Percentiles rank a stretch among this genome's conserved stretches.
Conservation (phyloP, 2,888 invertebrate genomes). For the Hipparchia sbordonii region DNA sequence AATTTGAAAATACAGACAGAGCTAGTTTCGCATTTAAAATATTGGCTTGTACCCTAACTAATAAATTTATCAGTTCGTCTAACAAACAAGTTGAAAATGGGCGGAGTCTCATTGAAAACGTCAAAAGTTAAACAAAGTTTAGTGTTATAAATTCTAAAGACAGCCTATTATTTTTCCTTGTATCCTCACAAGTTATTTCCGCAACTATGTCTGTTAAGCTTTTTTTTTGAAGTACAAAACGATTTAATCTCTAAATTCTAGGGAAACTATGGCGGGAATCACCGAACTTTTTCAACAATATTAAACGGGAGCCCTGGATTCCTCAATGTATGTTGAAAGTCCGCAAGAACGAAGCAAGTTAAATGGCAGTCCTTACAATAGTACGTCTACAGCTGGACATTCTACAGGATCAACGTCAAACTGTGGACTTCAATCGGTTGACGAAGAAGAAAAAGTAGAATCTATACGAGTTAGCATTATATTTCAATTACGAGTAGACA, state of each 20-base stretch:
- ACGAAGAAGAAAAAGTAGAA: too few species aligned
- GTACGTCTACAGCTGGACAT: too few species aligned
- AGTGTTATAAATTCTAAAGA: slow-evolving; percentile 43
- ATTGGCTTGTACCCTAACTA: not conserved
- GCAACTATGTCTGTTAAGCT: not conserved
- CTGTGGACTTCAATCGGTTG: too few species aligned
- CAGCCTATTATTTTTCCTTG: slow-evolving; percentile 41
- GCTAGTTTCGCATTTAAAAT: not conserved
- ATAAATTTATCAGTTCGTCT: slow-evolving; percentile 1
- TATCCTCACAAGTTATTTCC: slow-evolving; percentile 14
- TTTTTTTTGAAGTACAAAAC: not conserved
- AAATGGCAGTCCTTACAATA: too few species aligned
- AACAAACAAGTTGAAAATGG: slow-evolving; percentile 30
- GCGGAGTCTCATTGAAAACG: slow-evolving; percentile 42
- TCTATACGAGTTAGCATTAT: too few species aligned
- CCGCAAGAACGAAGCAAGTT: too few species aligned
- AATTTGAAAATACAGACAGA: too few species aligned
- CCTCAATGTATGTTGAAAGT: too few species aligned
- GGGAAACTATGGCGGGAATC: not conserved
- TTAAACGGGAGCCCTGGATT: too few species aligned
- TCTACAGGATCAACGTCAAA: too few species aligned
- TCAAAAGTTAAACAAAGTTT: slow-evolving; percentile 42
- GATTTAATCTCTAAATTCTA: not conserved
- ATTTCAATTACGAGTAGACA: too few species aligned
- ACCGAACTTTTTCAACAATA: not conserved